A percentile compares a stretch with the other conserved stretches of the same genome.
Evolutionary conservation across 2,797 vertebrate species (phyloP).

Genomic region (Nannoperca obscura): DNA sequence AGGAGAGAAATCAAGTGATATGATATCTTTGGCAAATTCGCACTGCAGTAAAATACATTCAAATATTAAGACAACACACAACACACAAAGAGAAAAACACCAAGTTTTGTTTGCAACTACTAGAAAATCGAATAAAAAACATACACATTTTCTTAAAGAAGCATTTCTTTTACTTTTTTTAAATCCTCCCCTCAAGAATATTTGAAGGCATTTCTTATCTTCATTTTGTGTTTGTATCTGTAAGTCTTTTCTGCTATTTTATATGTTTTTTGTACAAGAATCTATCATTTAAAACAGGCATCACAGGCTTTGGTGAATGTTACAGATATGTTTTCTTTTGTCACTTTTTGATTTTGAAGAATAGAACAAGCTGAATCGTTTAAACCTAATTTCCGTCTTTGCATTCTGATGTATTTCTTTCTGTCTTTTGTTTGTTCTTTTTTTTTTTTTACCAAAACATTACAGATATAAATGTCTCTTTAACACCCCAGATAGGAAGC

Average conservation of each 20-base stretch:
- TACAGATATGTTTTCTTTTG: slow-evolving; percentile 78
- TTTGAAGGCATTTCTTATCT: slow-evolving; percentile 82
- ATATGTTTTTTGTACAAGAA: slow-evolving; percentile 85
- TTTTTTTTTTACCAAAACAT: slow-evolving; percentile 71
- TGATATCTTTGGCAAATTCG: slow-evolving; percentile 99
- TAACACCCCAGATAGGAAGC: slow-evolving; percentile 81
- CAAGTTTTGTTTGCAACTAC: slow-evolving; percentile 94
- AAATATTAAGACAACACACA: slow-evolving; percentile 99
- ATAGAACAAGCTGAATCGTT: slow-evolving; percentile 44
- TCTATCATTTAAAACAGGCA: slow-evolving; percentile 89
- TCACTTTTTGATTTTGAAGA: slow-evolving; percentile 61
- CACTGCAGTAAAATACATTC: slow-evolving; percentile 99
- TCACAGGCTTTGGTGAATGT: slow-evolving; percentile 95
- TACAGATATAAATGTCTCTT: slow-evolving; percentile 80
- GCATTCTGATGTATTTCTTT: slow-evolving; percentile 42
- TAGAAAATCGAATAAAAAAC: slow-evolving; percentile 99
- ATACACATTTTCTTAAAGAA: slow-evolving; percentile 97
- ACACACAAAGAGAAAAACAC: slow-evolving; percentile 94
- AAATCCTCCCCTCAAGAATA: slow-evolving; percentile 87
- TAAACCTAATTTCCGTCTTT: slow-evolving; percentile 57
- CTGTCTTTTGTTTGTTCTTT: slow-evolving; percentile 38
- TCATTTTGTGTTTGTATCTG: slow-evolving; percentile 78
- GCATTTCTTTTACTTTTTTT: slow-evolving; percentile 86
- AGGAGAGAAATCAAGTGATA: slow-evolving; percentile 83
- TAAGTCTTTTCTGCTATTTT: slow-evolving; percentile 77